Evolutionary conservation across 2,888 invertebrate genomes (phyloP).

Genomic region (Pseudanteris insignis): DNA sequence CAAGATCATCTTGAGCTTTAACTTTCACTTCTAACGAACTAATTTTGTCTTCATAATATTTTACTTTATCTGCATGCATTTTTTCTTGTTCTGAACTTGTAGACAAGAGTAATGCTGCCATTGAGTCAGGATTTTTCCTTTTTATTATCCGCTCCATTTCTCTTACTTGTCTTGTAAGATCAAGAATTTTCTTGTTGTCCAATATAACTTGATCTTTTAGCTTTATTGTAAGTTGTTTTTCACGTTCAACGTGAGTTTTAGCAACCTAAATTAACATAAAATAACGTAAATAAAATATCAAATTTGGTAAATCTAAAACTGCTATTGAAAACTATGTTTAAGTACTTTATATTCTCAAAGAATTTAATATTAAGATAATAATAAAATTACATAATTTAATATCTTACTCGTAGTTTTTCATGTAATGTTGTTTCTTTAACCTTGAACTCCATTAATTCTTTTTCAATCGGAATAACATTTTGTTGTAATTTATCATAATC

Average conservation of each 20-base stretch:
- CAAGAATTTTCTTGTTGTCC: slow-evolving; percentile 72
- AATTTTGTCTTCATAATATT: slow-evolving; percentile 78
- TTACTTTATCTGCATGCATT: slow-evolving; percentile 61
- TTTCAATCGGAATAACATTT: slow-evolving; percentile 57
- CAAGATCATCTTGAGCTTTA: slow-evolving; percentile 76
- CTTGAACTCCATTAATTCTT: slow-evolving; percentile 58
- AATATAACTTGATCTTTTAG: slow-evolving; percentile 63
- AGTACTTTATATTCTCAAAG: too few species aligned
- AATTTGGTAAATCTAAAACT: too few species aligned
- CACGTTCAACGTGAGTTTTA: slow-evolving; percentile 59
- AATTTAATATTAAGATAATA: too few species aligned
- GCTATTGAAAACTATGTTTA: too few species aligned
- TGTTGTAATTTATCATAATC: slow-evolving; percentile 60
- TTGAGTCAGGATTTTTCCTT: slow-evolving; percentile 84
- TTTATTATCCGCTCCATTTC: slow-evolving; percentile 85
- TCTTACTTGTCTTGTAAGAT: slow-evolving; percentile 81
- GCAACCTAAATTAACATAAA: slow-evolving; percentile 45
- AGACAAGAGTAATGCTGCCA: slow-evolving; percentile 75
- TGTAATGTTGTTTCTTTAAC: slow-evolving; percentile 53
- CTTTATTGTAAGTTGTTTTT: slow-evolving; percentile 60
- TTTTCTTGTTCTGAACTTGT: slow-evolving; percentile 62
- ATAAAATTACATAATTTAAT: too few species aligned
- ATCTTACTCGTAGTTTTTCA: slow-evolving; percentile 55
- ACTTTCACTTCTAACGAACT: slow-evolving; percentile 76
- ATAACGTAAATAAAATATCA: too few species aligned